Conservation (phyloP, 2,113 vertebrate genomes). For the Nothocercus julius region DNA sequence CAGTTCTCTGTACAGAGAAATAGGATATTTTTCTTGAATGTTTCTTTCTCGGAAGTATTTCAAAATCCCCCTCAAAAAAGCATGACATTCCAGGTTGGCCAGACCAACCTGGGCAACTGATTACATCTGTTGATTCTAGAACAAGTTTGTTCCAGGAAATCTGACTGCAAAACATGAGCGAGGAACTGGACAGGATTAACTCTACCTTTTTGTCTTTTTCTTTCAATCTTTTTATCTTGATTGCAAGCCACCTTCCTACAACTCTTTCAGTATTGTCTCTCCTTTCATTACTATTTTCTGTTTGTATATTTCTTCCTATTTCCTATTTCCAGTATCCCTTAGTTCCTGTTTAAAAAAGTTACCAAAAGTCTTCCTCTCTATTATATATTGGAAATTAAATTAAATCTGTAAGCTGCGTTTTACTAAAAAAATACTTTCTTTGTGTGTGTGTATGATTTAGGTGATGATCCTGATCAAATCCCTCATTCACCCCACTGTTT, state of each 20-base stretch:
- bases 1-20: not conserved
- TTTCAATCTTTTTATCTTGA: not conserved
- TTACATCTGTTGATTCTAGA: not conserved
- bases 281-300: not conserved
- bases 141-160: not conserved
- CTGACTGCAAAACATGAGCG: not conserved
- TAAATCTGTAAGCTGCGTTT: not conserved
- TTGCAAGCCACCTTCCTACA: not conserved
- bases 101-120: not conserved
- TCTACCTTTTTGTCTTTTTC: not conserved
- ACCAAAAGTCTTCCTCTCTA: not conserved
- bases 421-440: not conserved
- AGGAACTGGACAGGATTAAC: not conserved
- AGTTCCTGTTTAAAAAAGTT: not conserved
- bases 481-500: not conserved
- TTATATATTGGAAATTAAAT: not conserved
- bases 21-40: not conserved
- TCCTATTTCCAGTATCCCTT: not conserved
- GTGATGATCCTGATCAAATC: not conserved
- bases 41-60: not conserved
- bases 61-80: not conserved
- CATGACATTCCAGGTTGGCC: not conserved
- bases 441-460: not conserved
- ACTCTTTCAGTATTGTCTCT: not conserved
- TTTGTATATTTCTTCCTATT: not conserved